These are phyloP conservation scores for Eudyptes chrysolophus DNA, from an alignment of 2,113 vertebrate species.

Conservation along the genomic window DNA sequence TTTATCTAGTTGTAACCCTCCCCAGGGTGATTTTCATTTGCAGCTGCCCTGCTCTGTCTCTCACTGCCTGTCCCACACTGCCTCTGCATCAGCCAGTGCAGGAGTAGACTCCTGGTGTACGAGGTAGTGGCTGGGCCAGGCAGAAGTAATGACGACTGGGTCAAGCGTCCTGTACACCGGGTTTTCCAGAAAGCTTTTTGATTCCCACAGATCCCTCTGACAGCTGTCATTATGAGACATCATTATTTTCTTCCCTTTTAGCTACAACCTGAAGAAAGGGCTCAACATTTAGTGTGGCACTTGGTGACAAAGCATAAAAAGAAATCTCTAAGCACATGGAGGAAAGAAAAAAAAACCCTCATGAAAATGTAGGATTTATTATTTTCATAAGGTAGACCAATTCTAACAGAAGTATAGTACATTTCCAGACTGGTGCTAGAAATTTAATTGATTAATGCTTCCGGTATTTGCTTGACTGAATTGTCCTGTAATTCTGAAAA, in stretches of 20 bases:
- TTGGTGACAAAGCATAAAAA: not conserved
- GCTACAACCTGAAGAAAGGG: not conserved
- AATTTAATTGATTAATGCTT: slow-evolving; percentile 20
- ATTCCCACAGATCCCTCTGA: not conserved
- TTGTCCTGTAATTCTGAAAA: slow-evolving; percentile 8
- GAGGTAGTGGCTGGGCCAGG: slow-evolving; percentile 1
- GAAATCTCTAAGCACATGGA: not conserved
- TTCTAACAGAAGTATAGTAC: not conserved
- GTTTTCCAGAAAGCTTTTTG: not conserved
- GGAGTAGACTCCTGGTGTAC: slow-evolving; percentile 6
- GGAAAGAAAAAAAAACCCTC: not conserved
- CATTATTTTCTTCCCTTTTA: slow-evolving; percentile 23
- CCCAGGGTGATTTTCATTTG: slow-evolving; percentile 81
- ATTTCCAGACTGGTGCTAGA: not conserved
- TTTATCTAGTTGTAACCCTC: slow-evolving; percentile 85
- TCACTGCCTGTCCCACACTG: slow-evolving; percentile 67
- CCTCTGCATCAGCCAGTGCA: slow-evolving; percentile 6
- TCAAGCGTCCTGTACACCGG: not conserved
- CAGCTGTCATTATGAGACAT: slow-evolving; percentile 28
- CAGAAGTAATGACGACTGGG: not conserved
- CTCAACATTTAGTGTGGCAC: not conserved
- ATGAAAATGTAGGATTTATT: slow-evolving; percentile 55
- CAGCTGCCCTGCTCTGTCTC: slow-evolving; percentile 81
- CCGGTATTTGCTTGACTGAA: slow-evolving; percentile 12
- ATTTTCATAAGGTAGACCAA: slow-evolving; percentile 49